Evolutionary conservation across 2,113 vertebrate genomes (phyloP), one percentile per base, ranked within the genome.

Genomic region (Misgurnus anguillicaudatus): DNA sequence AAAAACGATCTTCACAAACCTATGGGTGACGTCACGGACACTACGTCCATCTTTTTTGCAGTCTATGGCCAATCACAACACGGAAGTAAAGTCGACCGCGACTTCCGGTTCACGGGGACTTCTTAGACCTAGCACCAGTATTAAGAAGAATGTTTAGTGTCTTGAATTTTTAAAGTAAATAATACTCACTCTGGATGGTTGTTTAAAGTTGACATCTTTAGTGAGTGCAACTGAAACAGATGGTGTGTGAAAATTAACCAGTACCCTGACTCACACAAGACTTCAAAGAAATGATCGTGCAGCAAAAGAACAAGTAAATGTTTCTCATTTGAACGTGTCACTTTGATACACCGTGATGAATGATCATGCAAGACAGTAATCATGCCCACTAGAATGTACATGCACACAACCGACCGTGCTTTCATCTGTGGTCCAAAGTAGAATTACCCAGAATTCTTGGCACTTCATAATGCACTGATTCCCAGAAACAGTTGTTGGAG

Each of bases 341-440:
- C 74, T 39, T 3, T 11, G 24, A 65, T 64, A 51, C 73, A 76
- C 45, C 5, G 42, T 51, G 57, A 74, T 42, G 66, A 71, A 62
- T 68, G 60, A 38, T 74, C 55, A 45, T 77, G 36, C 53, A 72
- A 80, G 21, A 69, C 38, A 21, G 62, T 47, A 24, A n/a, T 92
- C 92, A 94, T 94, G 93, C 94, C 90, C 85, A 88, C 84, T 81
- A 75, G 62, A 81, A 65, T 21, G 41, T 57, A 60, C 78, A 78
- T 9, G 51, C 63, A 72, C 47, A 41, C 42, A 73, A 58, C 70
- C 70, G 68, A 71, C 68, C 57, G 76, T 2, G 62, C 86, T 83
- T 92, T 94, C 93, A 93, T 91, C 91, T 91, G 89, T 85, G 88
- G 92, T 90, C 89, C 88, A 89, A 93, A 92, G 92, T 93, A 91